phyloP scores from a whole-genome alignment of 2,888 invertebrate genomes.

The Eupithecia inturbata region DNA sequence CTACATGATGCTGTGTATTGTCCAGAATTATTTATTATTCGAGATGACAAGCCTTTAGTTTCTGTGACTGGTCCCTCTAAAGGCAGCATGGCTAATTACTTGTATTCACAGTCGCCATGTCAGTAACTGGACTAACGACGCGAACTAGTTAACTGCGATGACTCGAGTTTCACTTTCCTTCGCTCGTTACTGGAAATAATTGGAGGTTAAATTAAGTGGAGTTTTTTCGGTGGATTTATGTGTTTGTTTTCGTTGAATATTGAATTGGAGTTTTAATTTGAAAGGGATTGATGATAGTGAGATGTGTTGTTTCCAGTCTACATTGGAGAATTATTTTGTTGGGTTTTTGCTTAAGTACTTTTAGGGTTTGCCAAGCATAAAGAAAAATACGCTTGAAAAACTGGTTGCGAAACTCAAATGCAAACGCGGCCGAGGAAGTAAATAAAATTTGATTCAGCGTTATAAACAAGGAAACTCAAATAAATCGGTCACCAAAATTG shows the following conservation, averaged over 20 bases:
- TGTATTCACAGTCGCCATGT: constrained; percentile 37
- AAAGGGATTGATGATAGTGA: background rate
- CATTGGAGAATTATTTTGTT: background rate
- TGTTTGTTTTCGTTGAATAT: constrained; percentile 37
- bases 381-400: background rate
- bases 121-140: constrained; percentile 41
- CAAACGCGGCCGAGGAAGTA: background rate
- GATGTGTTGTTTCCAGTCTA: background rate
- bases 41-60: background rate
- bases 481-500: constrained; percentile 30
- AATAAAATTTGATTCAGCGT: constrained; percentile 4
- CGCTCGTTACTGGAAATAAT: constrained; percentile 39
- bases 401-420: background rate
- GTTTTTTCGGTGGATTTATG: constrained; percentile 36
- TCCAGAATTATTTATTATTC: no score
- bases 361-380: background rate
- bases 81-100: constrained; percentile 38
- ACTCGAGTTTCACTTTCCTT: constrained; percentile 37
- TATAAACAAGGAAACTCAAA: constrained; percentile 11
- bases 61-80: constrained; percentile 16
- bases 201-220: constrained; percentile 37
- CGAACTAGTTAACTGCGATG: constrained; percentile 38
- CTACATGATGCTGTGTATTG: no score
- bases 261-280: constrained; percentile 23
- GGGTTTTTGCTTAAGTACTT: background rate